Percentiles rank a stretch among this genome's conserved stretches.
These are phyloP conservation scores for Achroia grisella DNA, from an alignment of 1,140 invertebrate genomes.

Conservation along the genomic window DNA sequence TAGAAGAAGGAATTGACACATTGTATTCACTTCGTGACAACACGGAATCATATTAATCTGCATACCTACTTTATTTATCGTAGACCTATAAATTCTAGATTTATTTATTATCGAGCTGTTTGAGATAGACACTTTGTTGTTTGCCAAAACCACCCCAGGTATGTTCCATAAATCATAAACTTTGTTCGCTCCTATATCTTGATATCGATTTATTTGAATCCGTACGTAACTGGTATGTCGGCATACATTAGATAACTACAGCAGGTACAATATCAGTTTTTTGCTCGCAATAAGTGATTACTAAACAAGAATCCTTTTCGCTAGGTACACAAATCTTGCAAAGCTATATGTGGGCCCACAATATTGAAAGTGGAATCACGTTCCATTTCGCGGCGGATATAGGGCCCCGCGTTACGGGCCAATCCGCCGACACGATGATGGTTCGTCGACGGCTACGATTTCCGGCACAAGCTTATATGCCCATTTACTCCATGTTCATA, in stretches of 20 bases:
- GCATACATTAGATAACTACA: too few relatives aligned
- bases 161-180: conserved; percentile 25
- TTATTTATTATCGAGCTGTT: conserved; percentile 2
- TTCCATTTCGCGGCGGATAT: conserved; percentile 65
- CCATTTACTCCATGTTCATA: conserved; percentile 37
- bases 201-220: conserved; percentile 10
- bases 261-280: too few relatives aligned
- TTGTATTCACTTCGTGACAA: too few relatives aligned
- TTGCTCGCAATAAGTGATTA: too few relatives aligned
- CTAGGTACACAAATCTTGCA: background rate
- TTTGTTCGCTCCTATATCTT: conserved; percentile 18
- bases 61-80: too few relatives aligned
- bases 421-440: conserved; percentile 48
- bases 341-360: conserved; percentile 7
- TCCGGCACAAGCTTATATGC: conserved; percentile 35
- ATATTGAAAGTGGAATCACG: conserved; percentile 50
- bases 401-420: conserved; percentile 50
- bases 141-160: conserved; percentile 15
- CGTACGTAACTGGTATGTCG: too few relatives aligned
- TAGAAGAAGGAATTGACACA: too few relatives aligned
- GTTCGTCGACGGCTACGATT: conserved; percentile 49
- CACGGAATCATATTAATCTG: too few relatives aligned
- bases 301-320: too few relatives aligned
- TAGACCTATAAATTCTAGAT: background rate
- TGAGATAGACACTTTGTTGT: conserved; percentile 6